Evolutionary conservation across 2,888 invertebrate genomes (phyloP).

Genomic region (Troides oblongomaculatus): DNA sequence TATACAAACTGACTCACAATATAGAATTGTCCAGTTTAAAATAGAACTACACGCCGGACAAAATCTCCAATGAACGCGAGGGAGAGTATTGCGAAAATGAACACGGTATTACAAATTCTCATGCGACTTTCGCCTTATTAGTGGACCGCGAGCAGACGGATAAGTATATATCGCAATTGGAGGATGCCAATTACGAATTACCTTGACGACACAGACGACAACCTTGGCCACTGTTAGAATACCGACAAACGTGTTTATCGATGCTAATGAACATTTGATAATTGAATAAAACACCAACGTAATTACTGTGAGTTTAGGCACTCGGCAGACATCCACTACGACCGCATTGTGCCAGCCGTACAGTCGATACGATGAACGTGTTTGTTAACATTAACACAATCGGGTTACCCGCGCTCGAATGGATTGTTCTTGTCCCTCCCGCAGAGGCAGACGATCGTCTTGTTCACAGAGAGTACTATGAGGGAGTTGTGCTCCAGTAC

Average conservation of each 20-base stretch:
- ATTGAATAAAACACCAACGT: background rate
- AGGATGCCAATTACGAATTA: conserved; percentile 54
- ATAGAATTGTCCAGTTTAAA: conserved; percentile 52
- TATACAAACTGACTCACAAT: conserved; percentile 60
- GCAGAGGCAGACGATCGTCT: conserved; percentile 78
- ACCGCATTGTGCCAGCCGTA: conserved; percentile 12
- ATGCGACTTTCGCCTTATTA: conserved; percentile 16
- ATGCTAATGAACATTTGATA: conserved; percentile 18
- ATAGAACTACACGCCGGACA: conserved; percentile 51
- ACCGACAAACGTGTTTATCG: conserved; percentile 54
- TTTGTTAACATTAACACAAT: conserved; percentile 35
- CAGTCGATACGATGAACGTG: conserved; percentile 32
- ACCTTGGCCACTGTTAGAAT: conserved; percentile 60
- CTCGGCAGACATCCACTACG: background rate
- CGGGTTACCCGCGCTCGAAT: conserved; percentile 77
- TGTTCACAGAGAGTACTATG: conserved; percentile 75
- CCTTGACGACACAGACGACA: conserved; percentile 66
- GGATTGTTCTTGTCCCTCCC: conserved; percentile 71
- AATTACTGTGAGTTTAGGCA: background rate
- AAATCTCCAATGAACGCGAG: conserved; percentile 44
- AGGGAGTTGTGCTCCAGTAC: conserved; percentile 76
- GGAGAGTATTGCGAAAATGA: conserved; percentile 33
- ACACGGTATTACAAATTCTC: conserved; percentile 28
- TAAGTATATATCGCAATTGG: conserved; percentile 40
- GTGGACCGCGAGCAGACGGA: background rate